These are phyloP conservation scores for Epizoanthus scotinus DNA, from an alignment of 92 coral and sea anemone species.

Conservation along the genomic window DNA sequence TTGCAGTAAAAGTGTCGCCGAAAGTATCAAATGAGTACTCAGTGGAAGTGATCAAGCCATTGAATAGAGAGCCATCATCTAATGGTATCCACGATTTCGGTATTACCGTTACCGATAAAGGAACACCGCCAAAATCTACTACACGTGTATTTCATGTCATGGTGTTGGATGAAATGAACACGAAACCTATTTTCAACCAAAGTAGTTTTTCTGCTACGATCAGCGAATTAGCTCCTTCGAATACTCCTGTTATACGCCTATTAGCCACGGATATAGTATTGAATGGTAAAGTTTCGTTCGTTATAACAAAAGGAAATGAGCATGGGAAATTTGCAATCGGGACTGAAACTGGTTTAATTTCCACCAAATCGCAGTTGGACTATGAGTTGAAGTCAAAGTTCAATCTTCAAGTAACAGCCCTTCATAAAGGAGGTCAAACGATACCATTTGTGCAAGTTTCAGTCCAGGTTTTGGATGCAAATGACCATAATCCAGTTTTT, in stretches of 20 bases:
- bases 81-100: conserved; percentile 43
- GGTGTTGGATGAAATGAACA: conserved; percentile 64
- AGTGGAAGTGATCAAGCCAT: conserved; percentile 67
- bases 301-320: conserved; percentile 63
- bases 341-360: conserved; percentile 76
- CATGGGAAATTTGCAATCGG: conserved; percentile 67
- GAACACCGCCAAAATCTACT: conserved; percentile 74
- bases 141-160: conserved; percentile 58
- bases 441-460: conserved; percentile 68
- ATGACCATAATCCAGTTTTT: conserved; percentile 85
- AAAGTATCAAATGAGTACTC: conserved; percentile 54
- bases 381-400: conserved; percentile 63
- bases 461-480: conserved; percentile 79
- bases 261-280: conserved; percentile 61
- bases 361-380: conserved; percentile 67
- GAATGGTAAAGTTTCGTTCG: conserved; percentile 62
- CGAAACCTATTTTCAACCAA: conserved; percentile 57
- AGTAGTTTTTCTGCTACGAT: conserved; percentile 71
- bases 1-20: conserved; percentile 62
- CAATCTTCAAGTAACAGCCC: conserved; percentile 72
- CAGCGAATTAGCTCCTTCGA: conserved; percentile 82
- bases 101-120: conserved; percentile 75
- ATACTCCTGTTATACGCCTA: conserved; percentile 74
- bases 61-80: conserved; percentile 65
- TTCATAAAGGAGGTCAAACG: conserved; percentile 56